A percentile compares a stretch with the other conserved stretches of the same genome.
Evolutionary conservation across 2,888 invertebrate species (phyloP).

Genomic region (Hofmannophila pseudospretella): DNA sequence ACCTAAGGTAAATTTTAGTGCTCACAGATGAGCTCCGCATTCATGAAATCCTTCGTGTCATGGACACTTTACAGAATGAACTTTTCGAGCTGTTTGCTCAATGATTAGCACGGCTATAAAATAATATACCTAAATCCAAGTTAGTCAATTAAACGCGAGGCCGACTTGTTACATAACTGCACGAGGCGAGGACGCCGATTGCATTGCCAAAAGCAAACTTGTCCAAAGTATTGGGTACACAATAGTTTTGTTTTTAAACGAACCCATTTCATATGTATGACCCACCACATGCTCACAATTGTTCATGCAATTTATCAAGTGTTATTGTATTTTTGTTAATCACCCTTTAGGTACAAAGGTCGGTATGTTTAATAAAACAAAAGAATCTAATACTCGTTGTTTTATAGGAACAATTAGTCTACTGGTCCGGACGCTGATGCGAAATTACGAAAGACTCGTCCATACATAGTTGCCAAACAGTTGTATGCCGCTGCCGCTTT

Average conservation of each 20-base stretch:
- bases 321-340: slow-evolving; percentile 13
- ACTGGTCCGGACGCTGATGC: slow-evolving; percentile 73
- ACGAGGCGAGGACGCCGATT: slow-evolving; percentile 43
- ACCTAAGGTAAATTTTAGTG: background rate
- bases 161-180: slow-evolving; percentile 50
- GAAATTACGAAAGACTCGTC: slow-evolving; percentile 64
- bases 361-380: slow-evolving; percentile 51
- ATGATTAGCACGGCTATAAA: slow-evolving; percentile 31
- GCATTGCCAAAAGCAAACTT: slow-evolving; percentile 47
- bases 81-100: slow-evolving; percentile 25
- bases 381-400: slow-evolving; percentile 51
- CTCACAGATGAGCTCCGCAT: background rate
- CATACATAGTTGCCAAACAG: slow-evolving; percentile 66
- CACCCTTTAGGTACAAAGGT: slow-evolving; percentile 6
- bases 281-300: slow-evolving; percentile 15
- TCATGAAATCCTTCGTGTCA: slow-evolving; percentile 7
- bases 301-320: slow-evolving; percentile 13
- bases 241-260: slow-evolving; percentile 7
- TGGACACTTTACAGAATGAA: slow-evolving; percentile 7
- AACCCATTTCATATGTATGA: slow-evolving; percentile 28
- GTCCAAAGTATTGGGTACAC: slow-evolving; percentile 37
- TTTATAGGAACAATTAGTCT: slow-evolving; percentile 72
- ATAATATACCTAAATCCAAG: slow-evolving; percentile 34
- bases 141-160: slow-evolving; percentile 47
- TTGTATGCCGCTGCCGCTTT: slow-evolving; percentile 71